A percentile compares a stretch with the other conserved stretches of the same genome.
Conservation (phyloP, 2,113 vertebrate species). For the Saimiri boliviensis region DNA sequence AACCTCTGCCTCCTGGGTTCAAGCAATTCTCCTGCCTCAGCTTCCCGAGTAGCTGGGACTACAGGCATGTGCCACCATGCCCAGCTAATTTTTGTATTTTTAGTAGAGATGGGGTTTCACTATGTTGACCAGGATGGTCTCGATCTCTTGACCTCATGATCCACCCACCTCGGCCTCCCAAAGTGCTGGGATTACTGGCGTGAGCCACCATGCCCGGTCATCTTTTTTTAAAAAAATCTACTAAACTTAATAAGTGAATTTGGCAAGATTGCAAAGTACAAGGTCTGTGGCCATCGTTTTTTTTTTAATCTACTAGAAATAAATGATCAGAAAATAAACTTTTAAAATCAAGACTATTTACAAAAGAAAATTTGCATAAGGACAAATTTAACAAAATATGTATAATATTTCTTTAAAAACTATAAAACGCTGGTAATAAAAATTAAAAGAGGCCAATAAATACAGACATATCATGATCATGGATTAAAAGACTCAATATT, state of each 20-base stretch:
- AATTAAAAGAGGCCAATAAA: neutral
- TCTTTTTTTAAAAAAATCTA: neutral
- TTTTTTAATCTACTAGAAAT: neutral
- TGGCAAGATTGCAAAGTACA: neutral
- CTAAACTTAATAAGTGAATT: neutral
- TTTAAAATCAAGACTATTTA: neutral
- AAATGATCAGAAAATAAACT: neutral
- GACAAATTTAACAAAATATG: neutral
- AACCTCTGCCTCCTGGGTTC: too few species aligned
- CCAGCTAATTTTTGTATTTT: too few species aligned
- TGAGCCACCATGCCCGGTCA: neutral
- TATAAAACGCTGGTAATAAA: neutral
- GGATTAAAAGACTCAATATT: neutral
- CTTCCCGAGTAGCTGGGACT: too few species aligned
- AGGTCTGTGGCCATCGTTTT: neutral
- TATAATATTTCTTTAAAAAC: neutral
- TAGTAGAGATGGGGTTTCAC: too few species aligned
- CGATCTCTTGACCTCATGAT: too few species aligned
- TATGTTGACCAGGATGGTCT: too few species aligned
- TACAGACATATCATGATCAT: neutral
- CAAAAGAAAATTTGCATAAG: neutral
- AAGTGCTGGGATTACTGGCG: too few species aligned
- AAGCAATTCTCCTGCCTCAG: too few species aligned
- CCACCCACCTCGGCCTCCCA: too few species aligned
- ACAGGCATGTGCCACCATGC: too few species aligned